Conservation (phyloP, 23 tunicate genomes). For the Ciona savignyi region DNA sequence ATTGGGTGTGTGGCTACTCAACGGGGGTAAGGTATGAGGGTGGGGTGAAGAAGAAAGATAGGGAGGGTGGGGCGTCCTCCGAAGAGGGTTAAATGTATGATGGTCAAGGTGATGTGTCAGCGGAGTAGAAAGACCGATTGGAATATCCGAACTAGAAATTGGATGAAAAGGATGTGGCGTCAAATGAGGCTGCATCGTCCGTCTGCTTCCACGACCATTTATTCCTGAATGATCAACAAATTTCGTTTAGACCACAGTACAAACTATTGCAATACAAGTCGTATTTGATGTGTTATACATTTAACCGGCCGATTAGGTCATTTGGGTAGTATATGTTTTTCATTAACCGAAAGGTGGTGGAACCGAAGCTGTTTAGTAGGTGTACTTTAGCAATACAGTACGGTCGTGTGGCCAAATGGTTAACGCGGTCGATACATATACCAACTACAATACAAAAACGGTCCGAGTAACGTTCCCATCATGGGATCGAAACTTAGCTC, state of each 20-base stretch:
- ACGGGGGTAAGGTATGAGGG: constrained; percentile 7
- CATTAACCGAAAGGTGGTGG: not conserved
- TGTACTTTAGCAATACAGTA: no score
- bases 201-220: not conserved
- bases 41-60: not conserved
- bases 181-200: not conserved
- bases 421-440: no score
- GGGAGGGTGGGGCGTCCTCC: not conserved
- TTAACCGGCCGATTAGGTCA: not conserved
- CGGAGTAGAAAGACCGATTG: not conserved
- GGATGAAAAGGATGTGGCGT: not conserved
- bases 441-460: no score
- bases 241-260: no score
- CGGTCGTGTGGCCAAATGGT: no score
- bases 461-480: no score
- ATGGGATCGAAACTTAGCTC: no score
- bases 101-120: not conserved
- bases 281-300: no score
- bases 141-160: not conserved
- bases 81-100: not conserved
- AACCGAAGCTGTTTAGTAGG: not conserved
- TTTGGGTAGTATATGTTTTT: not conserved
- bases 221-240: no score
- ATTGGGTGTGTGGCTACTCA: not conserved
- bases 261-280: no score